Conservation (phyloP, 1,140 invertebrate genomes). For the Propsilocerus akamusi region DNA sequence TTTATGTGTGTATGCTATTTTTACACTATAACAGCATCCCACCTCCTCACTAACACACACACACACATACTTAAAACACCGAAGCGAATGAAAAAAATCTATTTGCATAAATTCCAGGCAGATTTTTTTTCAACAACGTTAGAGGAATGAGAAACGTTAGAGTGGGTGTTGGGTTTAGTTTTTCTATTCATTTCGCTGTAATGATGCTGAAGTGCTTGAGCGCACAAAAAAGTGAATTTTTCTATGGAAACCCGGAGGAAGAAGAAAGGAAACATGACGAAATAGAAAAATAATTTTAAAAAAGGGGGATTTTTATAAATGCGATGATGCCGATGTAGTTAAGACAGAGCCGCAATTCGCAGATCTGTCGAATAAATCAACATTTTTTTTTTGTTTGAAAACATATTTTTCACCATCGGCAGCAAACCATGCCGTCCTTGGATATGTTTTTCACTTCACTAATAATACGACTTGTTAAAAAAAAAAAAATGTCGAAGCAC, state of each 20-base stretch:
- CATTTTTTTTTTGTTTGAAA: no score
- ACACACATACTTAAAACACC: no score
- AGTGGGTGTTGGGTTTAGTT: neutral
- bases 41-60: no score
- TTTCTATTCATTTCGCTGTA: neutral
- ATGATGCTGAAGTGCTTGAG: neutral
- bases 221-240: neutral
- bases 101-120: conserved; percentile 3
- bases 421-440: no score
- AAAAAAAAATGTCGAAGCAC: neutral
- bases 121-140: neutral
- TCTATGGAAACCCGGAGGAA: neutral
- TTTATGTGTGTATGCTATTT: neutral
- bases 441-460: conserved; percentile 3
- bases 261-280: neutral
- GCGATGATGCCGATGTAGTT: neutral
- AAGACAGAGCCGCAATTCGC: neutral
- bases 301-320: neutral
- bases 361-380: neutral
- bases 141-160: neutral
- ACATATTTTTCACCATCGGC: no score
- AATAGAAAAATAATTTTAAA: neutral
- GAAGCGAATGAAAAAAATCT: conserved; percentile 1
- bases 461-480: conserved; percentile 2
- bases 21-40: neutral